Conservation (phyloP, 1,140 invertebrate genomes). For the Bombus ignitus region DNA sequence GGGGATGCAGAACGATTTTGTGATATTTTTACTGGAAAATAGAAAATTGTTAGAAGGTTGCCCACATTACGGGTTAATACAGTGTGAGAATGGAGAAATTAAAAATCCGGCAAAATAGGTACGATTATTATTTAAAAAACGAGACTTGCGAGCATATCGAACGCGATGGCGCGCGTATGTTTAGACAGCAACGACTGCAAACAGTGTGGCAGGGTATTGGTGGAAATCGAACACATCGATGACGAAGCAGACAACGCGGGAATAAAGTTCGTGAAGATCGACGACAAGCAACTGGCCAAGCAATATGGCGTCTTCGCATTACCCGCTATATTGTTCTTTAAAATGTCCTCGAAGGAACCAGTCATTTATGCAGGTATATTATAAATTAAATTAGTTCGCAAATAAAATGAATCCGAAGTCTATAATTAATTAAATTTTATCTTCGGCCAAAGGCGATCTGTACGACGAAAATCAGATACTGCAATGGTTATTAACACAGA, state of each 20-base stretch:
- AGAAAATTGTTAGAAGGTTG: neutral
- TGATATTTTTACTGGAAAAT: neutral
- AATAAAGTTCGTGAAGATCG: slow-evolving; percentile 96
- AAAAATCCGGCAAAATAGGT: too few species aligned
- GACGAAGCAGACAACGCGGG: slow-evolving; percentile 96
- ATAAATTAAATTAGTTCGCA: neutral
- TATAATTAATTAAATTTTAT: neutral
- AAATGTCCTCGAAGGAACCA: slow-evolving; percentile 93
- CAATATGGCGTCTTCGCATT: slow-evolving; percentile 94
- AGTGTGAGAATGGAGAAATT: neutral
- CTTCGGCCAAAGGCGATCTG: slow-evolving; percentile 88
- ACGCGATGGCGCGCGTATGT: slow-evolving; percentile 74
- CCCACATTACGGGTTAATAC: neutral
- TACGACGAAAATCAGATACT: slow-evolving; percentile 95
- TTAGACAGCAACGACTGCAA: slow-evolving; percentile 97
- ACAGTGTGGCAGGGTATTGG: slow-evolving; percentile 93
- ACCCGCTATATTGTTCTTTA: slow-evolving; percentile 95
- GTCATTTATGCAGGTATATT: slow-evolving; percentile 94
- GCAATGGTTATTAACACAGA: slow-evolving; percentile 94
- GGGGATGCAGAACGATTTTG: neutral
- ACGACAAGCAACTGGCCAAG: slow-evolving; percentile 93
- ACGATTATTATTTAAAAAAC: neutral
- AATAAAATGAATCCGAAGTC: neutral
- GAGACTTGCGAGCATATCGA: slow-evolving; percentile 43
- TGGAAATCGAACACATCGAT: slow-evolving; percentile 96